Evolutionary conservation across 2,888 invertebrate species (phyloP), one percentile per base, ranked within the genome.

Genomic region (Patella pellucida): DNA sequence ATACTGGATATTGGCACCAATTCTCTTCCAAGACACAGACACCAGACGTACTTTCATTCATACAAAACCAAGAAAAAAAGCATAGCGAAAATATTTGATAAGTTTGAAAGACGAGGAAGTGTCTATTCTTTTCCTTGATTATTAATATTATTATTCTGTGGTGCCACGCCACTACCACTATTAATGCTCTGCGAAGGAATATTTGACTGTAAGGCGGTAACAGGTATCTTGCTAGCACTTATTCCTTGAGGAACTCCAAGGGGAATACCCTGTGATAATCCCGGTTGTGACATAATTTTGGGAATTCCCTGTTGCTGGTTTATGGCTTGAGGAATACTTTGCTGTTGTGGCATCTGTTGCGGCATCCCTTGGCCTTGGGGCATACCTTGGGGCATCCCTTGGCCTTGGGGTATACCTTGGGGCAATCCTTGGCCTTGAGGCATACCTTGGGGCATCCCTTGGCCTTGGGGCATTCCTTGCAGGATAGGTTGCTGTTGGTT

Each of bases 381-480:
- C 23, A n/a, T 23, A 1, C 2, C 23, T 62, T 62, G 62, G n/a
- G n/a, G n/a, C n/a, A n/a, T n/a, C n/a, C n/a, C n/a, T n/a, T n/a
- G n/a, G n/a, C n/a, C n/a, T 62, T n/a, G 62, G 11, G 62, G 62
- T 19, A 62, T 62, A n/a, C 19, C n/a, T 56, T 62, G 62, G 23
- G 62, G 62, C 19, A 62, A 12, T 62, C 62, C 62, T 19, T 62
- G 62, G 12, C 19, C 19, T 62, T n/a, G 62, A 4, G 62, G 62
- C 62, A 62, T 62, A 11, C 16, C 16, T 62, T 62, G 62, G 15
- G 62, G n/a, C n/a, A 62, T 62, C 1, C 62, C 62, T 19, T n/a
- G n/a, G n/a, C n/a, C n/a, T n/a, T 62, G 62, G 23, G 62, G 62
- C 19, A 62, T 23, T 62, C 62, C 62, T 19, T 62, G 62, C 19